Evolutionary conservation across 2,888 invertebrate species (phyloP).

Genomic region (Caenorhabditis afra): DNA sequence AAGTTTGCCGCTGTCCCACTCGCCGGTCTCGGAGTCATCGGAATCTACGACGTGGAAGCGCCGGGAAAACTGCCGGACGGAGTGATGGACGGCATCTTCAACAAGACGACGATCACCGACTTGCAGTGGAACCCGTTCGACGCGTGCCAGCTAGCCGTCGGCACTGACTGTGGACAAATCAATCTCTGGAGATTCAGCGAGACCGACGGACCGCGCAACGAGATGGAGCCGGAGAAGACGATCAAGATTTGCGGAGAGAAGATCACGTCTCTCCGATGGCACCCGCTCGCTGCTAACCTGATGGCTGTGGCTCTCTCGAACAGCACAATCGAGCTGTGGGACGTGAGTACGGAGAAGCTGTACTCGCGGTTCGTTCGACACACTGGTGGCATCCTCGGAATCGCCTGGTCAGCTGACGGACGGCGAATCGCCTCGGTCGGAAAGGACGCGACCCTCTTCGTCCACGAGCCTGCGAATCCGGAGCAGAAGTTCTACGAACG

Average conservation of each 20-base stretch:
- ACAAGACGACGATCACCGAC: constrained; percentile 88
- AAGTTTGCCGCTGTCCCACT: constrained; percentile 87
- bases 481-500: constrained; percentile 38
- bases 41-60: constrained; percentile 86
- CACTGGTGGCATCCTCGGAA: constrained; percentile 85
- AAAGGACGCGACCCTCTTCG: constrained; percentile 83
- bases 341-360: constrained; percentile 39
- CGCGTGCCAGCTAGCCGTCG: constrained; percentile 87
- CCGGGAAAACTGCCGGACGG: constrained; percentile 83
- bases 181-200: constrained; percentile 64
- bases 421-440: constrained; percentile 90
- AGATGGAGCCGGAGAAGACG: constrained; percentile 65
- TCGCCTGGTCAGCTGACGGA: constrained; percentile 95
- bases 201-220: constrained; percentile 63
- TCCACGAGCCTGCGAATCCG: constrained; percentile 59
- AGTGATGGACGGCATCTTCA: constrained; percentile 90
- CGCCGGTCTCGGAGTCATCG: constrained; percentile 91
- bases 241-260: constrained; percentile 71
- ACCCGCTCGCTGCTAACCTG: constrained; percentile 91
- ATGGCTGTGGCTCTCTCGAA: constrained; percentile 93
- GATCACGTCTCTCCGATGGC: constrained; percentile 86
- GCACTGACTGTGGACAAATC: constrained; percentile 86
- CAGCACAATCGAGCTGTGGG: constrained; percentile 67
- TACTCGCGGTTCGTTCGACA: constrained; percentile 57
- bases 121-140: constrained; percentile 96